Conservation (phyloP, 1,140 invertebrate genomes). For the Papilio glaucus region DNA sequence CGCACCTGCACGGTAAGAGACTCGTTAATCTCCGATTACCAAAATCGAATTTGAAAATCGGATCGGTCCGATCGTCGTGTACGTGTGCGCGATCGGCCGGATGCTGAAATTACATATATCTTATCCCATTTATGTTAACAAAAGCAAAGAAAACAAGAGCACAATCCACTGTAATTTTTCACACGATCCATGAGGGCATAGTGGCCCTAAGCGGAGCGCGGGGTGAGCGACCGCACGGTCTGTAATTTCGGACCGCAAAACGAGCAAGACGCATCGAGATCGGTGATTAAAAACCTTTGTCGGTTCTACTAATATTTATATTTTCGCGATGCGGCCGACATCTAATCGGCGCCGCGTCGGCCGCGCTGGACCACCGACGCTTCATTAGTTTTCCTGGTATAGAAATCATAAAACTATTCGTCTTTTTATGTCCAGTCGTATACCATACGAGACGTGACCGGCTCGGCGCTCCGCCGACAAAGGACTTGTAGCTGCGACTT, state of each 20-base stretch:
- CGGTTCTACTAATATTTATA: conserved; percentile 84
- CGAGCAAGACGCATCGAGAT: conserved; percentile 77
- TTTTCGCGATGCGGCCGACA: conserved; percentile 80
- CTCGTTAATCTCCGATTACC: conserved; percentile 44
- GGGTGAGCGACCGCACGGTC: conserved; percentile 79
- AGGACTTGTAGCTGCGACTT: conserved; percentile 29
- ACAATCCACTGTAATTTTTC: conserved; percentile 78
- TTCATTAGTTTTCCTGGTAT: conserved; percentile 80
- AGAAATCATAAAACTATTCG: conserved; percentile 71
- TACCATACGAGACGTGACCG: neutral
- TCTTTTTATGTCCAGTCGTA: conserved; percentile 63
- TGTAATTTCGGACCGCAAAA: conserved; percentile 83
- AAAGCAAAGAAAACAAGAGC: conserved; percentile 80
- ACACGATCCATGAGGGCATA: conserved; percentile 79
- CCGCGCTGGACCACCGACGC: conserved; percentile 65
- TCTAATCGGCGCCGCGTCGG: conserved; percentile 71
- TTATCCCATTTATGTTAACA: conserved; percentile 73
- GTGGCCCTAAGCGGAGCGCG: conserved; percentile 76
- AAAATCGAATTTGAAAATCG: conserved; percentile 45
- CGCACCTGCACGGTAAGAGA: conserved; percentile 33
- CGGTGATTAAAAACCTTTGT: conserved; percentile 83
- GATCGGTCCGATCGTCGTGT: conserved; percentile 37
- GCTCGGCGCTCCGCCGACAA: conserved; percentile 49
- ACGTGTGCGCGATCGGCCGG: conserved; percentile 66
- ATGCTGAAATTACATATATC: conserved; percentile 77